Conservation (phyloP, 2,113 vertebrate genomes). For the Mobula hypostoma region DNA sequence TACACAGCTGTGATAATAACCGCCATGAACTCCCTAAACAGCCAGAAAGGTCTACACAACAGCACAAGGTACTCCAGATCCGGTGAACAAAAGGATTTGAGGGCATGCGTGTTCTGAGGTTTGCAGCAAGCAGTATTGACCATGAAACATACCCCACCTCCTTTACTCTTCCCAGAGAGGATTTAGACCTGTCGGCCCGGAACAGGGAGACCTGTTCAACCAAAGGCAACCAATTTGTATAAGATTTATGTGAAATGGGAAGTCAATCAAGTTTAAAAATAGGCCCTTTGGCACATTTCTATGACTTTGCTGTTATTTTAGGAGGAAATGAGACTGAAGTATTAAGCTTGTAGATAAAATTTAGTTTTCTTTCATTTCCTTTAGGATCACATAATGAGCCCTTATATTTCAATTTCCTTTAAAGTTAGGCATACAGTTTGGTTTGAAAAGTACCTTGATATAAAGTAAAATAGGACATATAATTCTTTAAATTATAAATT, state of each 20-base stretch:
- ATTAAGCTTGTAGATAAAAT: neutral
- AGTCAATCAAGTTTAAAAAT: neutral
- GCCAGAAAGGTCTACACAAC: too few relatives aligned
- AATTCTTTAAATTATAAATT: neutral
- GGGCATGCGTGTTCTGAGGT: too few relatives aligned
- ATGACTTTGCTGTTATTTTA: neutral
- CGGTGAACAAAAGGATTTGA: too few relatives aligned
- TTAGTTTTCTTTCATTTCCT: neutral
- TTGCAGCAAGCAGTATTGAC: too few relatives aligned
- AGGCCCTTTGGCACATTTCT: neutral
- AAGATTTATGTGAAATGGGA: neutral
- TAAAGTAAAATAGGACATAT: neutral
- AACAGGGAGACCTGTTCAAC: neutral
- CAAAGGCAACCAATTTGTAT: neutral
- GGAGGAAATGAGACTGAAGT: neutral
- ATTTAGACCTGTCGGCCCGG: too few relatives aligned
- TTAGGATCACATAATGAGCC: neutral
- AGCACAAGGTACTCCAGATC: too few relatives aligned
- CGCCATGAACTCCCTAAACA: too few relatives aligned
- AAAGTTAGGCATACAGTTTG: neutral
- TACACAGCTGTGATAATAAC: too few relatives aligned
- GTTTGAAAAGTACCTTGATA: neutral
- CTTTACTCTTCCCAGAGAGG: too few relatives aligned
- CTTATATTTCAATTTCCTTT: neutral
- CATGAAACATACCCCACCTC: too few relatives aligned